phyloP scores from a whole-genome alignment of 2,797 vertebrate genomes.

The Limosa lapponica region DNA sequence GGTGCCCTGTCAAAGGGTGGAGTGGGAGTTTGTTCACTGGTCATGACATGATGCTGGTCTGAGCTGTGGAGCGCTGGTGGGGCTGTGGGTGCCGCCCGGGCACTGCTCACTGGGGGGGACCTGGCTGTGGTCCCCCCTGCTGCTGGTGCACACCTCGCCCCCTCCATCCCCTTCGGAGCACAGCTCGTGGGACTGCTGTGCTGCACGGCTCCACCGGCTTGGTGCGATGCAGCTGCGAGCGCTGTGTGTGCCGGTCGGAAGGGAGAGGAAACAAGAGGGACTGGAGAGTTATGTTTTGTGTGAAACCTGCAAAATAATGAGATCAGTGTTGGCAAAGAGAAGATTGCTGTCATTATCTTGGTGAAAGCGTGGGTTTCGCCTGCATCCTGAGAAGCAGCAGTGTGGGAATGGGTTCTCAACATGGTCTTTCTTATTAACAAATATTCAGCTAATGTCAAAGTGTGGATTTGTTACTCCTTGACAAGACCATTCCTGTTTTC shows the following conservation, averaged over 20 bases:
- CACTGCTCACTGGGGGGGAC: neutral
- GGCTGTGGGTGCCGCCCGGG: neutral
- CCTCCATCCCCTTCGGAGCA: fast-evolving
- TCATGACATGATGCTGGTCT: neutral
- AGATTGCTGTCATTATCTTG: neutral
- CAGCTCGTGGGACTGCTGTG: neutral
- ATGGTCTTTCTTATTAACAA: neutral
- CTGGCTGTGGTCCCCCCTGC: neutral
- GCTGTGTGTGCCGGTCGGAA: fast-evolving
- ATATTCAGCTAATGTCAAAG: neutral
- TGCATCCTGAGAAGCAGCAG: neutral
- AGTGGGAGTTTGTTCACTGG: neutral
- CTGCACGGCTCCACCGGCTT: neutral
- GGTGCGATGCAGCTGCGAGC: fast-evolving
- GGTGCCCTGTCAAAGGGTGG: neutral
- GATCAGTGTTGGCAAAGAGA: neutral
- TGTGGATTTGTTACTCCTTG: neutral
- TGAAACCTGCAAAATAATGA: neutral
- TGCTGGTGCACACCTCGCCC: neutral
- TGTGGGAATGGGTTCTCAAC: neutral
- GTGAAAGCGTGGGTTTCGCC: neutral
- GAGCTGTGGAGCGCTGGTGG: neutral
- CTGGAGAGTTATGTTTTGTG: neutral
- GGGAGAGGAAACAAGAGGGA: neutral
- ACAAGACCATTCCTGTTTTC: neutral